Evolutionary conservation across 2,113 vertebrate species (phyloP), one percentile per base, ranked within the genome.

Genomic region (Gracilinanus agilis): DNA sequence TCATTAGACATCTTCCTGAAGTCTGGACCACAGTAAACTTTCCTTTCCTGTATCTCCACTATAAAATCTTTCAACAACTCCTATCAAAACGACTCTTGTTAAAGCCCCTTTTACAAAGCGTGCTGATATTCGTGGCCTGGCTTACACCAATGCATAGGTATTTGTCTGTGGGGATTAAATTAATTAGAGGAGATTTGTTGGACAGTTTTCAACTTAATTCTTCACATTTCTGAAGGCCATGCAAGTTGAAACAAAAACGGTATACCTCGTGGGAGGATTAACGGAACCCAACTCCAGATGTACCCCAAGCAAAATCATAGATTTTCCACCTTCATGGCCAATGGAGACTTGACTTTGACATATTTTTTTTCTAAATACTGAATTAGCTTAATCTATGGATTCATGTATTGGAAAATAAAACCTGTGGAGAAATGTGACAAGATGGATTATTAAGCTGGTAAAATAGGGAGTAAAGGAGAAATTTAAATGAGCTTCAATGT

Each of bases 141-240:
- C 96, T 96, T 96, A 93, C 58, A 96, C 88, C 90, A 89, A 97
- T 96, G 96, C 96, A 96, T 95, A 96, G 97, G 54, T 92, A 94
- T 95, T 96, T 95, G 55, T 97, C 97, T 96, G 90, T 88, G 91
- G 95, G 96, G 96, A 97, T 97, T 97, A 97, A 96, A 96, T 97
- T 97, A 97, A 97, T 98, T 97, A 96, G 97, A 96, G 24, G 90
- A 96, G 94, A 97, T 97, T 96, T 97, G 95, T 92, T 97, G 96
- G 94, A 96, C 97, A 93, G 95, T 93, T 95, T 97, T 97, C 93
- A 97, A 96, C 93, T 94, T 94, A 96, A 97, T 97, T 96, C 91
- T 96, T 96, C 89, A 92, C 96, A 89, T 94, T 83, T 97, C 97
- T 96, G 93, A 24, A 93, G 93, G 93, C 55, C 92, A 92, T 96